Base-by-base conservation (phyloP, 1,140 invertebrate genomes). In the Coelopa frigida region DNA sequence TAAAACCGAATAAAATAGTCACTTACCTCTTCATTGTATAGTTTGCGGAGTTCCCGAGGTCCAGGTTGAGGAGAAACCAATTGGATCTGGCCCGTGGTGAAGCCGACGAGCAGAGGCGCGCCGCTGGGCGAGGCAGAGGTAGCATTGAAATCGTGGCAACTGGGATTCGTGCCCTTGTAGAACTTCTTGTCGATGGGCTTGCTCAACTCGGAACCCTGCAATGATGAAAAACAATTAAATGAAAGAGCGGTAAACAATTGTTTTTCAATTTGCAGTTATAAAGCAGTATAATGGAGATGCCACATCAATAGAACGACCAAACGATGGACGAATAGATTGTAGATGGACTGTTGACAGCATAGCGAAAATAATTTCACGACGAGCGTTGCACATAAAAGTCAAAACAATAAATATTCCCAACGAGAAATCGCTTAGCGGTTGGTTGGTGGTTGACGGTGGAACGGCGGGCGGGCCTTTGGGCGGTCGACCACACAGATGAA, bases 141-240 rank as follows among this genome's bases (percentile, higher is more conserved):
- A 49, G 82, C 78, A 77, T 98, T 98, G 70, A 98, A 98, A 77
- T 98, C 94, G 75, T 99, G 96, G 73, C 94, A 98, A 20, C 95
- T 98, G 40, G 95, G 95, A 76, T 92, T 96, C 52, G 94, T 97
- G 59, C 94, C 94, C 76, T 99, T 98, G 71, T 99, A 99, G 57
- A 95, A 82, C 70, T 96, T 87, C 70, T 98, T 98, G 70, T 98
- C 95, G 50, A 98, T 82, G 33, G 94, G 94, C 73, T 95, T 95
- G 50, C 85, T 91, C 64, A 97, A 78, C 78, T 98, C 94, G 56
- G 89, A 85, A 61, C 90, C 89, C 87, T 91, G 70, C 47, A 62
- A 70, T 38, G 50, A 50, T 53, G 15, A 37, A 67, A 62, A 48
- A 44, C 32, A 38, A 51, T 21, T 27, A 18, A 27, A 48, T 21